A percentile compares a stretch with the other conserved stretches of the same genome.
phyloP scores from a whole-genome alignment of 1,140 invertebrate species.

The Drosophila oshimai region DNA sequence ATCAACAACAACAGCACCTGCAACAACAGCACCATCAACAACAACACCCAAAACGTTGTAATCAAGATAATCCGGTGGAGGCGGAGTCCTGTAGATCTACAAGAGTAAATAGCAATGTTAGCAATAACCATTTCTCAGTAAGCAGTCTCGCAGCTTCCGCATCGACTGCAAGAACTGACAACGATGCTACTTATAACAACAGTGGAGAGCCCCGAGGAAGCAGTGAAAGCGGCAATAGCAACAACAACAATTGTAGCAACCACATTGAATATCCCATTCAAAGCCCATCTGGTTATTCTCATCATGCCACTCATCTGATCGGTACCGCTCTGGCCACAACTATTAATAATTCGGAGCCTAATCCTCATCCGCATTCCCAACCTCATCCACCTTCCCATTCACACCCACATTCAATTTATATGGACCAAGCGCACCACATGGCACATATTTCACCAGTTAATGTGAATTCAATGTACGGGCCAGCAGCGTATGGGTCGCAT shows the following conservation, averaged over 20 bases:
- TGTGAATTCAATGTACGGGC: constrained; percentile 60
- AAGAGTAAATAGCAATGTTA: constrained; percentile 28
- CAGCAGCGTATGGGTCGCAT: constrained; percentile 43
- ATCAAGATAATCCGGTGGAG: constrained; percentile 9
- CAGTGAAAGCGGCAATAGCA: constrained; percentile 8
- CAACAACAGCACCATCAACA: constrained; percentile 42
- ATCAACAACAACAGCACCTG: constrained; percentile 49
- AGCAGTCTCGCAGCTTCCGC: constrained; percentile 60
- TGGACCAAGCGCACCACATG: constrained; percentile 70
- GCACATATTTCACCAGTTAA: constrained; percentile 49
- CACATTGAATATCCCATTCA: constrained; percentile 37
- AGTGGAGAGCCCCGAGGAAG: constrained; percentile 2
- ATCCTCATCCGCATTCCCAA: constrained; percentile 38
- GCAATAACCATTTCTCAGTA: constrained; percentile 67
- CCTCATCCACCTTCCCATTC: constrained; percentile 43
- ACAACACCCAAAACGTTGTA: constrained; percentile 39
- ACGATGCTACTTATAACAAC: constrained; percentile 28
- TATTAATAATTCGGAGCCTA: constrained; percentile 21
- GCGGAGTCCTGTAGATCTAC: not conserved
- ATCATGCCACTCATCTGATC: constrained; percentile 72
- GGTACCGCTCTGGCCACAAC: constrained; percentile 45
- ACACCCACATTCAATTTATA: constrained; percentile 66
- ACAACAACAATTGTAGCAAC: constrained; percentile 16
- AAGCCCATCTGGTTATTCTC: constrained; percentile 42
- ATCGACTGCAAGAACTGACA: constrained; percentile 29